phyloP scores from a whole-genome alignment of 2,888 invertebrate species.

The Cryptocheilus praepositus region DNA sequence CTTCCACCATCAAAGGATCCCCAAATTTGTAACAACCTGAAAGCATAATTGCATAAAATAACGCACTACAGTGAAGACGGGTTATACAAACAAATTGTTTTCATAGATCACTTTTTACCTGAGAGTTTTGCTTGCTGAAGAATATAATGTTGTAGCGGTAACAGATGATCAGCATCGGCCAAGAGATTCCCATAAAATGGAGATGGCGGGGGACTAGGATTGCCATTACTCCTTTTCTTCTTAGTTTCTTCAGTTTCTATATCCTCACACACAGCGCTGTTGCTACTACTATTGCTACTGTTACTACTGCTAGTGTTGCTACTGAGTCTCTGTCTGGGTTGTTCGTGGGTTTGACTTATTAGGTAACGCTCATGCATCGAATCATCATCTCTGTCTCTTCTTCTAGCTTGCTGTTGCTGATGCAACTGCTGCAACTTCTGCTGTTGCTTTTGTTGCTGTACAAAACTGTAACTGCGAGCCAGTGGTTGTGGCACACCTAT shows the following conservation, averaged over 20 bases:
- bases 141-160: constrained; percentile 91
- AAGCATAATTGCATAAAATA: neutral
- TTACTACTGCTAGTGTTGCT: constrained; percentile 68
- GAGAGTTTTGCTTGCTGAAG: constrained; percentile 89
- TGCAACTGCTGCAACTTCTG: constrained; percentile 63
- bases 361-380: constrained; percentile 90
- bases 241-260: constrained; percentile 64
- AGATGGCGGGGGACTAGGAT: constrained; percentile 71
- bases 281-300: constrained; percentile 66
- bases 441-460: constrained; percentile 74
- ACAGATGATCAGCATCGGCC: constrained; percentile 79
- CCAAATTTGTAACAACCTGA: constrained; percentile 83
- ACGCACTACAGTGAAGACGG: neutral
- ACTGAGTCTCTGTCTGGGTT: constrained; percentile 70
- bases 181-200: constrained; percentile 71
- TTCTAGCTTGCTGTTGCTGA: constrained; percentile 62
- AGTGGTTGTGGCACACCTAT: constrained; percentile 75
- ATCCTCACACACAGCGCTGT: constrained; percentile 66
- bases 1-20: constrained; percentile 79
- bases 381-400: constrained; percentile 82
- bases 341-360: constrained; percentile 67
- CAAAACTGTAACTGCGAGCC: constrained; percentile 79
- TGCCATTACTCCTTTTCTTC: constrained; percentile 71
- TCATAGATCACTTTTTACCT: constrained; percentile 71
- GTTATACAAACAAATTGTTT: neutral